phyloP scores from a whole-genome alignment of 2,113 vertebrate species.

The Tragelaphus strepsiceros region DNA sequence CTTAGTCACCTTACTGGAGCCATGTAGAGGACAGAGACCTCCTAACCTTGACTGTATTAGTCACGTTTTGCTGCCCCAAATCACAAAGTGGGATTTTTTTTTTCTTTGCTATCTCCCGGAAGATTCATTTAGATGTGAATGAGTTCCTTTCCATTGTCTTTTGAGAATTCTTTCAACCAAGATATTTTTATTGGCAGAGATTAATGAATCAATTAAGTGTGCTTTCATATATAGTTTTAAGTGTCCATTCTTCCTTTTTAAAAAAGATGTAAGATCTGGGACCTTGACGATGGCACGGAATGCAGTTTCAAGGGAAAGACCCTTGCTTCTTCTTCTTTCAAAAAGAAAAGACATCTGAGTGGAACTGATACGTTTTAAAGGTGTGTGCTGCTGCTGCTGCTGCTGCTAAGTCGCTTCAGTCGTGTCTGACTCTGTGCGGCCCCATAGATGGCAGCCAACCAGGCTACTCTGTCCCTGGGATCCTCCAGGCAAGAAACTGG shows the following conservation, averaged over 20 bases:
- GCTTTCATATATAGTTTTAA: constrained; percentile 14
- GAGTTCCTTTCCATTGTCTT: not conserved
- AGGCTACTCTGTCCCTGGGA: no score
- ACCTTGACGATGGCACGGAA: not conserved
- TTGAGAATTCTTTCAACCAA: constrained; percentile 11
- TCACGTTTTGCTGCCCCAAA: not conserved
- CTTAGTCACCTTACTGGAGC: constrained; percentile 23
- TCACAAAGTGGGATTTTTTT: constrained; percentile 39
- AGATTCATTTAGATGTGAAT: constrained; percentile 37
- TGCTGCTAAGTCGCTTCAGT: no score
- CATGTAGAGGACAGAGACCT: not conserved
- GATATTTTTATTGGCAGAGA: constrained; percentile 31
- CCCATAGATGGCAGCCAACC: no score
- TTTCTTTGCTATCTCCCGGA: constrained; percentile 21
- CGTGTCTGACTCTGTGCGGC: no score
- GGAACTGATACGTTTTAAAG: not conserved
- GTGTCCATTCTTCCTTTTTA: not conserved
- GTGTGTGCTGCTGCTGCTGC: no score
- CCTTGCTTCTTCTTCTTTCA: constrained; percentile 13
- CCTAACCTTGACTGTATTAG: not conserved
- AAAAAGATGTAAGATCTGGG: not conserved
- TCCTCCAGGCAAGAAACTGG: no score
- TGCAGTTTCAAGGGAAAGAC: not conserved
- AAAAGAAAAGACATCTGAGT: not conserved
- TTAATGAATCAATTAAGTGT: not conserved